Conservation (phyloP, 1,140 invertebrate species). For the Aphis craccivora region DNA sequence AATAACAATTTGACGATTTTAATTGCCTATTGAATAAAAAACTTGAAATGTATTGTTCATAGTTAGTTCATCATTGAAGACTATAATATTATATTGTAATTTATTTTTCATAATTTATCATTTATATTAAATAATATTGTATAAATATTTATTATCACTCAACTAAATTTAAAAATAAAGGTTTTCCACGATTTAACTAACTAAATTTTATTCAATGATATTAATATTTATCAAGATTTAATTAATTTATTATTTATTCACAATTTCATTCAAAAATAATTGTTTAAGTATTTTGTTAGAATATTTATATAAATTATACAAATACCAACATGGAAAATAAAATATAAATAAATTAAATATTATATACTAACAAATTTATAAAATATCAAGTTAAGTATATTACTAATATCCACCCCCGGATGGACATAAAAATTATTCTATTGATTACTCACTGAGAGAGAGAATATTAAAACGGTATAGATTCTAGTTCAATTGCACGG, state of each 20-base stretch:
- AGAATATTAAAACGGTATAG: not conserved
- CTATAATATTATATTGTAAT: not conserved
- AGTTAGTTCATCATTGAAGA: not conserved
- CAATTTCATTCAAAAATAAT: not conserved
- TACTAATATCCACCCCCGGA: not conserved
- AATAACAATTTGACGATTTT: not conserved
- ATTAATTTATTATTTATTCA: not conserved
- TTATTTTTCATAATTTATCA: not conserved
- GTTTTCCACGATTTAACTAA: too few species aligned
- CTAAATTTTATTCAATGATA: too few species aligned
- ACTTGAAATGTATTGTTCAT: not conserved
- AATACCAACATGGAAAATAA: not conserved
- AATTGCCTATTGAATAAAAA: slow-evolving; percentile 16
- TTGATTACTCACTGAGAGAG: not conserved
- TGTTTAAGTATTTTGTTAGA: not conserved
- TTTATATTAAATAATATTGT: not conserved
- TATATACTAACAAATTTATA: not conserved
- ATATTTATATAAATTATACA: not conserved
- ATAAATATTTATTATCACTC: not conserved
- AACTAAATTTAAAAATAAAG: too few species aligned
- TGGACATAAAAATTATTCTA: not conserved
- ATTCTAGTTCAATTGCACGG: slow-evolving; percentile 20
- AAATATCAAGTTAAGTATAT: not conserved
- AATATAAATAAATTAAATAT: not conserved
- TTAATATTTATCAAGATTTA: too few species aligned